phyloP scores from a whole-genome alignment of 2,888 invertebrate genomes.

The Antheraea assamensis region DNA sequence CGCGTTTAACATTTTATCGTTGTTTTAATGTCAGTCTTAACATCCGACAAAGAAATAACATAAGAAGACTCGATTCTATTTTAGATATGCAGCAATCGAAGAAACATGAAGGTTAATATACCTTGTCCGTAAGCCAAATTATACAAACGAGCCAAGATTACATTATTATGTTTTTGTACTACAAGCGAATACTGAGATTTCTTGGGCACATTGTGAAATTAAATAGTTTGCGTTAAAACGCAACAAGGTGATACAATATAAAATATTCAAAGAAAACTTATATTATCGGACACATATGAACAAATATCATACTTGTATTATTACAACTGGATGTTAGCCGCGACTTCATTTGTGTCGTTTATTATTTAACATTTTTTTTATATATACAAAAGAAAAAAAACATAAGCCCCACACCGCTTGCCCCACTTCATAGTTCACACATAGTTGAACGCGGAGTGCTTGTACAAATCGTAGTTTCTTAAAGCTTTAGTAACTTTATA shows the following conservation, averaged over 20 bases:
- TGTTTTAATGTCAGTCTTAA: constrained; percentile 6
- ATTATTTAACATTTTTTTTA: too few relatives aligned
- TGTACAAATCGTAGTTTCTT: too few relatives aligned
- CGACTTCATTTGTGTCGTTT: too few relatives aligned
- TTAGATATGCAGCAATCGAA: constrained; percentile 1
- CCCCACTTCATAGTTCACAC: too few relatives aligned
- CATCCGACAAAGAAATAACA: not conserved
- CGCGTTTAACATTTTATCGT: not conserved
- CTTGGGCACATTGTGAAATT: not conserved
- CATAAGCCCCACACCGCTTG: too few relatives aligned
- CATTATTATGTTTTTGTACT: constrained; percentile 3
- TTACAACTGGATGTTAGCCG: too few relatives aligned
- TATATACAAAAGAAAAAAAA: too few relatives aligned
- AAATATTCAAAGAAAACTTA: not conserved
- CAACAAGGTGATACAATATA: not conserved
- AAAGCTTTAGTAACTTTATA: too few relatives aligned
- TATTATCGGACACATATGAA: not conserved
- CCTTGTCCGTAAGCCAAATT: constrained; percentile 11
- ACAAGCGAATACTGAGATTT: not conserved
- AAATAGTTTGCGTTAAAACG: not conserved
- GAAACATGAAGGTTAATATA: constrained; percentile 8
- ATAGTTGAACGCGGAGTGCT: too few relatives aligned
- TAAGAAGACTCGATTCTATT: constrained; percentile 3
- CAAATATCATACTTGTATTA: too few relatives aligned
- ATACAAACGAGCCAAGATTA: constrained; percentile 8